Percentiles rank a stretch among this genome's conserved stretches.
phyloP scores from a whole-genome alignment of 92 coral and sea anemone species.

The Epizoanthus rinbou region DNA sequence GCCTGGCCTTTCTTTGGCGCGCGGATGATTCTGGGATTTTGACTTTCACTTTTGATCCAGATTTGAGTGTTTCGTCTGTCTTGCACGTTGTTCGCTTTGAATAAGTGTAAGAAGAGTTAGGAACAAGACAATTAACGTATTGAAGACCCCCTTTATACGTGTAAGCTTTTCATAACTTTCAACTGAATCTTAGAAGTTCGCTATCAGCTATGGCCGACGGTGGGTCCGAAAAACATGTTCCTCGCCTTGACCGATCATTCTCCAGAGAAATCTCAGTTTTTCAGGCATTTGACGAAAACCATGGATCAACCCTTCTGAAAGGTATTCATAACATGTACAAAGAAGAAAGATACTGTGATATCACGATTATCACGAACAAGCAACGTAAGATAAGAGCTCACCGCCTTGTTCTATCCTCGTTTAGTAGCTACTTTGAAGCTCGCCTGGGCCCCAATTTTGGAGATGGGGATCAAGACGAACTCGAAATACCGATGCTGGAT shows the following conservation, averaged over 20 bases:
- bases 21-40: conserved; percentile 3
- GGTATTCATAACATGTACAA: conserved; percentile 61
- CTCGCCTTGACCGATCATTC: conserved; percentile 16
- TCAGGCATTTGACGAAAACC: conserved; percentile 23
- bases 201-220: not conserved
- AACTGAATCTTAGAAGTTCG: no score
- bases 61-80: no score
- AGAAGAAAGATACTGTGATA: conserved; percentile 76
- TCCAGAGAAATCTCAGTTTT: conserved; percentile 5
- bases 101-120: no score
- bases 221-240: not conserved
- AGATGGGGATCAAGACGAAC: conserved; percentile 68
- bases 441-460: conserved; percentile 68
- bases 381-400: conserved; percentile 76
- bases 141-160: no score
- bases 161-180: no score
- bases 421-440: conserved; percentile 79
- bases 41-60: no score
- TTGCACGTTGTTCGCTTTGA: no score
- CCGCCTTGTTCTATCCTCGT: conserved; percentile 70
- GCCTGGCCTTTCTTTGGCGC: conserved; percentile 14
- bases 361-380: conserved; percentile 56
- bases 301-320: conserved; percentile 44
- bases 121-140: no score
- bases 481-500: conserved; percentile 64